Evolutionary conservation across 1,140 invertebrate species (phyloP).

Genomic region (Drosophila novamexicana): DNA sequence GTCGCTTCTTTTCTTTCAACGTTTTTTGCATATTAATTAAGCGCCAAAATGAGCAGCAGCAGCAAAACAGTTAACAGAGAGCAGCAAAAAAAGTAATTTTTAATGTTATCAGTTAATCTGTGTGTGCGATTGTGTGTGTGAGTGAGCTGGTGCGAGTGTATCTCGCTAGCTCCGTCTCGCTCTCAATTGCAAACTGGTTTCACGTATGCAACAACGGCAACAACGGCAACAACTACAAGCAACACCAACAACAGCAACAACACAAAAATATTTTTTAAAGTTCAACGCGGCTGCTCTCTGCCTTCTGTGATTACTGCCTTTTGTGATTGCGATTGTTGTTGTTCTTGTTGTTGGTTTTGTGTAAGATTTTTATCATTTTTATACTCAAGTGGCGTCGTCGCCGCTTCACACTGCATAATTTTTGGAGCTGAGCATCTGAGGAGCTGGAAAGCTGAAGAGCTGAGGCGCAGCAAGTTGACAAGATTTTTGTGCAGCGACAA

Average conservation of each 20-base stretch:
- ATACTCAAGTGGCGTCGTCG: slow-evolving; percentile 76
- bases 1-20: slow-evolving; percentile 65
- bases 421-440: slow-evolving; percentile 27
- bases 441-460: slow-evolving; percentile 16
- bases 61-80: slow-evolving; percentile 44
- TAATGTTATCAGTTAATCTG: slow-evolving; percentile 79
- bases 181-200: slow-evolving; percentile 74
- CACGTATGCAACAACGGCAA: slow-evolving; percentile 60
- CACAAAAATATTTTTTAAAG: slow-evolving; percentile 47
- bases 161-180: slow-evolving; percentile 30
- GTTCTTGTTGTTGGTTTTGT: slow-evolving; percentile 44
- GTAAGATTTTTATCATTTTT: slow-evolving; percentile 77
- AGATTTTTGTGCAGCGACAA: slow-evolving; percentile 79
- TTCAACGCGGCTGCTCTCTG: slow-evolving; percentile 45
- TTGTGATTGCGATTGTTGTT: slow-evolving; percentile 23
- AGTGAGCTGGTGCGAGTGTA: neutral
- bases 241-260: slow-evolving; percentile 50
- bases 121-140: slow-evolving; percentile 33
- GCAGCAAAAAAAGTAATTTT: slow-evolving; percentile 62
- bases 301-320: slow-evolving; percentile 48
- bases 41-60: slow-evolving; percentile 72
- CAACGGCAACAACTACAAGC: slow-evolving; percentile 28
- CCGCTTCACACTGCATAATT: slow-evolving; percentile 81
- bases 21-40: slow-evolving; percentile 83
- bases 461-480: slow-evolving; percentile 59